These are phyloP conservation scores for Pammene fasciana DNA, from an alignment of 2,888 invertebrate species.

Conservation along the genomic window DNA sequence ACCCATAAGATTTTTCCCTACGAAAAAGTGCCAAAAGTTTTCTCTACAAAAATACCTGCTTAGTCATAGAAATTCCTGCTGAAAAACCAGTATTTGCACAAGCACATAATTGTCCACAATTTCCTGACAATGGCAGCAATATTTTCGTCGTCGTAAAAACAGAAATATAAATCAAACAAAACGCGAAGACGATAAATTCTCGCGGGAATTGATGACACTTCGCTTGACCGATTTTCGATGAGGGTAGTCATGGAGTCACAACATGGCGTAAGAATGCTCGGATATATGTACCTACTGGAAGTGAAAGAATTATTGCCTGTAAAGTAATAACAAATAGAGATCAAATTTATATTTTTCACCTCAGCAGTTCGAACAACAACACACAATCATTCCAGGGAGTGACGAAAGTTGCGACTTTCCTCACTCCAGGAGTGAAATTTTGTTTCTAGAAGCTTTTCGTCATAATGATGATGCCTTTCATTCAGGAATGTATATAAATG, in stretches of 20 bases:
- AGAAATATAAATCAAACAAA: conserved; percentile 40
- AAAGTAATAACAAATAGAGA: too few species aligned
- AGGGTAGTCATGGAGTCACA: conserved; percentile 14
- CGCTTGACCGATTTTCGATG: conserved; percentile 38
- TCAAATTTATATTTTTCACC: too few species aligned
- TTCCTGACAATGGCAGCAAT: conserved; percentile 31
- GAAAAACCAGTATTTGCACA: conserved; percentile 5
- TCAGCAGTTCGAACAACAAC: too few species aligned
- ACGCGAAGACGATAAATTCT: conserved; percentile 23
- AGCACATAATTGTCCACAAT: conserved; percentile 16
- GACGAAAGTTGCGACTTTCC: too few species aligned
- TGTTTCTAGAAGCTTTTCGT: too few species aligned
- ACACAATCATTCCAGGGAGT: too few species aligned
- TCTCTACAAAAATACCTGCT: too few species aligned
- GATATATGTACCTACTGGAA: conserved; percentile 3
- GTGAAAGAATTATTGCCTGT: neutral
- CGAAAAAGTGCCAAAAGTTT: too few species aligned
- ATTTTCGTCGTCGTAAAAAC: conserved; percentile 29
- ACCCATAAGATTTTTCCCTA: too few species aligned
- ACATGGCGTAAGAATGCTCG: neutral
- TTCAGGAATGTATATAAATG: too few species aligned
- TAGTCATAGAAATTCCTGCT: neutral
- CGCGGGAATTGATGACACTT: conserved; percentile 30
- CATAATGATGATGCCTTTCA: too few species aligned
- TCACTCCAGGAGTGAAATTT: too few species aligned